Evolutionary conservation across 30 jellyfish, hydroid and myxozoan species (phyloP).

Genomic region (Turritopsis dohrnii): DNA sequence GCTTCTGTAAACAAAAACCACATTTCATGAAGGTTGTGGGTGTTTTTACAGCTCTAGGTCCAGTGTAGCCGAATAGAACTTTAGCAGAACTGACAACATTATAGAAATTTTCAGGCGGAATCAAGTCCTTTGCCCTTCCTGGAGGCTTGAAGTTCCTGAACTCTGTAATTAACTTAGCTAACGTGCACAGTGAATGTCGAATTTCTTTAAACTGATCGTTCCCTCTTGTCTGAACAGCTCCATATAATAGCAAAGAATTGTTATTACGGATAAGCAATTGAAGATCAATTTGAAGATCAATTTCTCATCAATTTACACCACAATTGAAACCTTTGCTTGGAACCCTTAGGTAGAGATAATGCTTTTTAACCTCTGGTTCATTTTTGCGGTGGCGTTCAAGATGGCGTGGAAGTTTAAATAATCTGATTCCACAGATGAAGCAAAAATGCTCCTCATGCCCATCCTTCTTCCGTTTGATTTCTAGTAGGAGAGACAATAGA

Average conservation of each 20-base stretch:
- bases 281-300: neutral
- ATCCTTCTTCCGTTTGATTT: neutral
- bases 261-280: slow-evolving; percentile 6
- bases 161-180: slow-evolving; percentile 5
- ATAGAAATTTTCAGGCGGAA: slow-evolving; percentile 5
- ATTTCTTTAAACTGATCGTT: neutral
- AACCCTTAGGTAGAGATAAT: neutral
- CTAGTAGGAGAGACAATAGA: neutral
- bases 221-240: neutral
- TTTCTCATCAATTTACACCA: neutral
- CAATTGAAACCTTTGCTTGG: neutral
- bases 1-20: slow-evolving; percentile 8
- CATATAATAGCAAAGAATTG: slow-evolving; percentile 8
- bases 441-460: slow-evolving; percentile 15
- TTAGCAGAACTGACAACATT: slow-evolving; percentile 4
- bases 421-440: neutral
- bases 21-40: slow-evolving; percentile 1
- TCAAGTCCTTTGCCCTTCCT: slow-evolving; percentile 13
- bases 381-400: neutral
- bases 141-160: neutral
- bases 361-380: slow-evolving; percentile 2
- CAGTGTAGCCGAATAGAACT: neutral
- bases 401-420: slow-evolving; percentile 6
- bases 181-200: neutral
- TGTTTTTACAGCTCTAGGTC: slow-evolving; percentile 20